phyloP scores from a whole-genome alignment of 2,888 invertebrate genomes.

The Polia nebulosa region DNA sequence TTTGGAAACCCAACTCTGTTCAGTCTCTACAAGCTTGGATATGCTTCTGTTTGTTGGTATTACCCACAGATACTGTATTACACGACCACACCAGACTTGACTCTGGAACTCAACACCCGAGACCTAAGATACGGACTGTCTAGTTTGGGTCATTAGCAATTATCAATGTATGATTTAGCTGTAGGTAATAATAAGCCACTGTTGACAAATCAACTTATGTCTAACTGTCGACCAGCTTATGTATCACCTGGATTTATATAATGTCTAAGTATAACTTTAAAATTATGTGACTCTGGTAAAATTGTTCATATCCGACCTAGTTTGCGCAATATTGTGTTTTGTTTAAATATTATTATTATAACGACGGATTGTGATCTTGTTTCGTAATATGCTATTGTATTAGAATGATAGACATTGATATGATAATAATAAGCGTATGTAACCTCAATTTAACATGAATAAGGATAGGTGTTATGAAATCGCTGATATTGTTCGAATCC shows the following conservation, averaged over 20 bases:
- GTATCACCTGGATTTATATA: background rate
- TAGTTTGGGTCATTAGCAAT: no score
- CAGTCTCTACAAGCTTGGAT: background rate
- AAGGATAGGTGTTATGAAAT: conserved; percentile 24
- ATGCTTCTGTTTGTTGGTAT: background rate
- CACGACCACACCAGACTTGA: background rate
- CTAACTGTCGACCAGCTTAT: background rate
- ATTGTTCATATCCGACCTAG: conserved; percentile 45
- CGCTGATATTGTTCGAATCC: background rate
- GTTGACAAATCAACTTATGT: background rate
- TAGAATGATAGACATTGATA: conserved; percentile 11
- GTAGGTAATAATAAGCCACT: no score
- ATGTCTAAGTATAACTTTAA: background rate
- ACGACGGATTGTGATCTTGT: conserved; percentile 22
- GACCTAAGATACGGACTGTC: no score
- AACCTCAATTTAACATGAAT: conserved; percentile 16
- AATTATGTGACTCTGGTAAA: conserved; percentile 14
- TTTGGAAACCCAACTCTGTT: background rate
- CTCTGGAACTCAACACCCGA: background rate
- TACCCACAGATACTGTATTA: background rate
- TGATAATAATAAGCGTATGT: conserved; percentile 29
- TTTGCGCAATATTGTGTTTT: conserved; percentile 22
- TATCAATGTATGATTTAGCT: no score
- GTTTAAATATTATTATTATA: background rate
- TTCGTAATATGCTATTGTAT: conserved; percentile 17